Conservation (phyloP, 2,888 invertebrate species). For the Cetonia aurata region DNA sequence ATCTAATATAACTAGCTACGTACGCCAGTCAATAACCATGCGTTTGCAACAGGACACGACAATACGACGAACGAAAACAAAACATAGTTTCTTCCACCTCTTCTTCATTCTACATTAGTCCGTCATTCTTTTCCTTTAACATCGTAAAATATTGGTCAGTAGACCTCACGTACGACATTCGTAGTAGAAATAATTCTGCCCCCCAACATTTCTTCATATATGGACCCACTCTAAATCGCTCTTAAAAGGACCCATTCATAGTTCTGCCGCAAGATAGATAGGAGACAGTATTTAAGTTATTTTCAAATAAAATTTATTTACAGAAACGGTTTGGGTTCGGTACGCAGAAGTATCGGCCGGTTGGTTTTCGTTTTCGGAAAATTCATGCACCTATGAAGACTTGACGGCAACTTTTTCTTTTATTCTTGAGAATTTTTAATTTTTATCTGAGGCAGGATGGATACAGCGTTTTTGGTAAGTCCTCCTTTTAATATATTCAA, state of each 20-base stretch:
- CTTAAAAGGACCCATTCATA: neutral
- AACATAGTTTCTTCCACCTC: neutral
- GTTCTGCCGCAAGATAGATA: too few species aligned
- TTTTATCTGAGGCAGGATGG: conserved; percentile 13
- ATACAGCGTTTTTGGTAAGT: conserved; percentile 38
- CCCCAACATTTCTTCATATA: conserved; percentile 1
- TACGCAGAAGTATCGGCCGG: too few species aligned
- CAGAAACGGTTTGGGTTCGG: too few species aligned
- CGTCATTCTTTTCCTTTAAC: conserved; percentile 5
- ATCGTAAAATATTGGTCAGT: conserved; percentile 55
- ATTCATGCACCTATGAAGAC: too few species aligned
- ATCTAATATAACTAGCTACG: too few species aligned
- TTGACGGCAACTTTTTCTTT: neutral
- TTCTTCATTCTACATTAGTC: neutral
- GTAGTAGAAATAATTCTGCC: neutral
- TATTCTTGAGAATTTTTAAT: neutral
- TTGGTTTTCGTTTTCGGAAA: too few species aligned
- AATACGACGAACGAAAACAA: neutral
- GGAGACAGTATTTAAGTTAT: too few species aligned
- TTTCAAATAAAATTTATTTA: too few species aligned
- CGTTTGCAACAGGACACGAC: too few species aligned
- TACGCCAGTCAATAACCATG: too few species aligned
- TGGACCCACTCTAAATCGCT: neutral
- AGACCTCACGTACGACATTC: conserved; percentile 53
- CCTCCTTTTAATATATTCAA: neutral